These are phyloP conservation scores for Dryococelus australis DNA, from an alignment of 2,888 invertebrate genomes.

Conservation along the genomic window DNA sequence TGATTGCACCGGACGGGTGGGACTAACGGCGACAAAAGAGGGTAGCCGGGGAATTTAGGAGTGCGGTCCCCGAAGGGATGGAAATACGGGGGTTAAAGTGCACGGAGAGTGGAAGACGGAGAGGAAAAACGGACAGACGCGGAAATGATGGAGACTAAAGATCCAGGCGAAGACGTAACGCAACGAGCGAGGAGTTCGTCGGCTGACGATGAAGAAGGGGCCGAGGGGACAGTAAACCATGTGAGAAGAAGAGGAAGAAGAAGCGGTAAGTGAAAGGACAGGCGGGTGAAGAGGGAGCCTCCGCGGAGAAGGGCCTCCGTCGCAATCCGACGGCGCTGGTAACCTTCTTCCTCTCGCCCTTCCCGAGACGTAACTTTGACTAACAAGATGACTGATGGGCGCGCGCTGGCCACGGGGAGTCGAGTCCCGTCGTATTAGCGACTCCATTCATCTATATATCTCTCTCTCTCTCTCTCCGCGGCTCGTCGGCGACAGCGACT, in stretches of 20 bases:
- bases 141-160: slow-evolving; percentile 10
- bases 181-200: neutral
- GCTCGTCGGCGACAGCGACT: neutral
- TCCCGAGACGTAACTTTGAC: slow-evolving; percentile 20
- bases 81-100: neutral
- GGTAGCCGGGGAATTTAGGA: neutral
- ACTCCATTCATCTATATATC: slow-evolving; percentile 27
- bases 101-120: neutral
- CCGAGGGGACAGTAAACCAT: neutral
- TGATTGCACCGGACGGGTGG: neutral
- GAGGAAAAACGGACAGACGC: neutral
- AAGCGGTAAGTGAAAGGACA: neutral
- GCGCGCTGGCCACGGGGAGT: slow-evolving; percentile 29
- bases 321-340: neutral
- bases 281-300: neutral
- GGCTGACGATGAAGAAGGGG: neutral
- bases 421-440: slow-evolving; percentile 32
- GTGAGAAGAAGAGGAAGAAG: neutral
- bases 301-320: neutral
- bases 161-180: neutral
- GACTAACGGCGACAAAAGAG: slow-evolving; percentile 3
- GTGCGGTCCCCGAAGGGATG: neutral
- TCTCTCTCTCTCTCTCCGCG: neutral
- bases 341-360: neutral
- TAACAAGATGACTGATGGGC: slow-evolving; percentile 35